A percentile compares a stretch with the other conserved stretches of the same genome.
phyloP scores from a whole-genome alignment of 2,888 invertebrate genomes.

The Hemistola chrysoprasaria region DNA sequence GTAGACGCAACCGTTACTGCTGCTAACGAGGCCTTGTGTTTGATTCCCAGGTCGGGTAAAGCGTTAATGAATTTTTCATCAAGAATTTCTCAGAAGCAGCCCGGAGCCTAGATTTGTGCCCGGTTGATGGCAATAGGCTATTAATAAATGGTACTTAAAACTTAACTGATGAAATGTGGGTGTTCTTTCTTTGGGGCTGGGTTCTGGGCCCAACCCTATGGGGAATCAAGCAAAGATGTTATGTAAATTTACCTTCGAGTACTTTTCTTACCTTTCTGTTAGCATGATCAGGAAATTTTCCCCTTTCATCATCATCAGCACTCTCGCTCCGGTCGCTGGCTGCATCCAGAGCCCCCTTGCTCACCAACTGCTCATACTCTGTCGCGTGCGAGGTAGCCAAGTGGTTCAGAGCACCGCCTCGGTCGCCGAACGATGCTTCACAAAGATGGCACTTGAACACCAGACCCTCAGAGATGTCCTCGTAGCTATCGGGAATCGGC shows the following conservation, averaged over 20 bases:
- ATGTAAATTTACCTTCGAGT: neutral
- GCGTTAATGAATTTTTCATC: too few relatives aligned
- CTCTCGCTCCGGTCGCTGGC: slow-evolving; percentile 85
- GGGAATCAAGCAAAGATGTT: neutral
- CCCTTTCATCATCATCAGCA: slow-evolving; percentile 85
- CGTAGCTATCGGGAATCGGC: slow-evolving; percentile 53
- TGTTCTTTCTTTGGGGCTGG: too few relatives aligned
- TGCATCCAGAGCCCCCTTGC: slow-evolving; percentile 87
- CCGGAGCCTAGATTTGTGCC: too few relatives aligned
- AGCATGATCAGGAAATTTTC: slow-evolving; percentile 93
- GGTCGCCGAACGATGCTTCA: slow-evolving; percentile 91
- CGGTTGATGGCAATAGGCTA: too few relatives aligned
- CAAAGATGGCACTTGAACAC: slow-evolving; percentile 97
- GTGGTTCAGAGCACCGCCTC: slow-evolving; percentile 91
- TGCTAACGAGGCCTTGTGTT: too few relatives aligned
- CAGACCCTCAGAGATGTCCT: slow-evolving; percentile 78
- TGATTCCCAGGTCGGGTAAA: too few relatives aligned
- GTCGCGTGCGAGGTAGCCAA: slow-evolving; percentile 88
- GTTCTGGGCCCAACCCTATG: neutral
- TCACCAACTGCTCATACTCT: slow-evolving; percentile 91
- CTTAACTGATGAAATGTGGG: too few relatives aligned
- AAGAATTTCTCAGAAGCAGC: too few relatives aligned
- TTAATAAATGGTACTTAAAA: too few relatives aligned
- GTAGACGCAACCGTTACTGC: too few relatives aligned
- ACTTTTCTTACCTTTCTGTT: slow-evolving; percentile 87